Evolutionary conservation across 2,888 invertebrate genomes (phyloP), one percentile per base, ranked within the genome.

Genomic region (Calameuta idolon): DNA sequence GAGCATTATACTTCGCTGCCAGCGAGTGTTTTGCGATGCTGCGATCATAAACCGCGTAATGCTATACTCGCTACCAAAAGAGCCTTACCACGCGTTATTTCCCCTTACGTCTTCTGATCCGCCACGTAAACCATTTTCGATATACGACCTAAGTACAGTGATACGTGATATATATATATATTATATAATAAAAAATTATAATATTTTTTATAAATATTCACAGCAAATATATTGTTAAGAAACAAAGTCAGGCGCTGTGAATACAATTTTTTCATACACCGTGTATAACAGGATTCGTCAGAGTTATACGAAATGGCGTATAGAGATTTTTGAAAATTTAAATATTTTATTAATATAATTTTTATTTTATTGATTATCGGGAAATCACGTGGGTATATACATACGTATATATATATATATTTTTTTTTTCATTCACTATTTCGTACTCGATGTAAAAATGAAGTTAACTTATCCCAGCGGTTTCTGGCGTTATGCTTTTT

Each of bases 11-110:
- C 76, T 83, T 80, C 84, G 80, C 84, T 83, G 82, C 80, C 74
- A 81, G 81, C 78, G 79, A 80, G 79, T 80, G 83, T 83, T 86
- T 85, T 84, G 83, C 85, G 80, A 82, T 76, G 79, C 79, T 78
- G 82, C 82, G 85, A 87, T 86, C 88, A 86, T 88, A 88, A 88
- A 88, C 83, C 83, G 81, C 81, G 80, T 85, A 83, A 86, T 83
- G 83, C 83, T 82, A 71, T 34, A 33, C 31, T 30, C 69, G 81
- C 81, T 75, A 79, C 76, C 83, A 79, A 80, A 85, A 82, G 84
- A 83, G 80, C 79, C 80, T 79, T 31, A 81, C 81, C 76, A 79
- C 81, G 82, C 79, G 78, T 81, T 82, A 83, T 79, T 77, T 79
- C 73, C 73, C 34, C 77, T 35, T 74, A 55, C 55, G 74, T 78